These are phyloP conservation scores for Eospalax fontanierii DNA, from an alignment of 2,797 vertebrate genomes.

Conservation along the genomic window DNA sequence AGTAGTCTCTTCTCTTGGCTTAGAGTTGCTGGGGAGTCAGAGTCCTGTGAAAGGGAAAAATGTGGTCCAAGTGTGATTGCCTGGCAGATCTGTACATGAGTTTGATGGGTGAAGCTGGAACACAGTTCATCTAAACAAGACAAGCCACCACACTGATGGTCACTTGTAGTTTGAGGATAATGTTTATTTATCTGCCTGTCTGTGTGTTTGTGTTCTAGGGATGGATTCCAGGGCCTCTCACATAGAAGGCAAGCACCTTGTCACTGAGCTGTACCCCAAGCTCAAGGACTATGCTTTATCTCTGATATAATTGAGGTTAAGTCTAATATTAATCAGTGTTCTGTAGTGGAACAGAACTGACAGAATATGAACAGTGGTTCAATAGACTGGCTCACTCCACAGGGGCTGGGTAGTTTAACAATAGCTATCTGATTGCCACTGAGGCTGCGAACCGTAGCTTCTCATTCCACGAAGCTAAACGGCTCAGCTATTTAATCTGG, in stretches of 20 bases:
- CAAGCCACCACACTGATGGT: not conserved
- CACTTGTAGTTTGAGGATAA: not conserved
- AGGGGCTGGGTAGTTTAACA: not conserved
- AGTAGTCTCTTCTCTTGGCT: not conserved
- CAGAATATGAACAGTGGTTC: not conserved
- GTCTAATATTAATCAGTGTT: not conserved
- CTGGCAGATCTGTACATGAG: not conserved
- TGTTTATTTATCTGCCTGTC: not conserved
- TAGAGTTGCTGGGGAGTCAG: not conserved
- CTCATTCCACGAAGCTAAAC: not conserved
- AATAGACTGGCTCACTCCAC: not conserved
- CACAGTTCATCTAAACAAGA: not conserved
- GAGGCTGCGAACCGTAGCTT: not conserved
- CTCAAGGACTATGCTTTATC: not conserved
- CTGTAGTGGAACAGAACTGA: not conserved
- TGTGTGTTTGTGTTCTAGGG: not conserved
- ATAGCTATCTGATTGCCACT: no score
- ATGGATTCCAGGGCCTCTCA: not conserved
- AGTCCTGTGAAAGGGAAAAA: not conserved
- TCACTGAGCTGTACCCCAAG: not conserved
- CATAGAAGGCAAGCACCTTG: not conserved
- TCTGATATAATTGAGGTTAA: slow-evolving; percentile 2
- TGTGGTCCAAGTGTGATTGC: not conserved
- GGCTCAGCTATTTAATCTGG: not conserved
- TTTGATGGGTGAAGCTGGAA: not conserved